phyloP scores from a whole-genome alignment of 1,140 invertebrate genomes.

The Drosophila melanica region DNA sequence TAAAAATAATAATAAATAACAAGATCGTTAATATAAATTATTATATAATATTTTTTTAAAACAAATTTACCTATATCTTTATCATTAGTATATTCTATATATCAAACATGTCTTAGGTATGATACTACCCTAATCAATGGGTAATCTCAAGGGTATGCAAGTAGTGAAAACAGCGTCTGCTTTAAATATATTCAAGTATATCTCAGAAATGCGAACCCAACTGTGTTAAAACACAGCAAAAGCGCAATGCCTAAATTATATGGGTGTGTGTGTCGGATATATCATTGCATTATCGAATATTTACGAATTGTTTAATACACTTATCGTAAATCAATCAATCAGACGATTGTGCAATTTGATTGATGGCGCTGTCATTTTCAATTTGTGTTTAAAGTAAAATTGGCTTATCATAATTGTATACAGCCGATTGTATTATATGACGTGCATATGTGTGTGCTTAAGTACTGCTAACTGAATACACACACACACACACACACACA shows the following conservation, averaged over 20 bases:
- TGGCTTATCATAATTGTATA: conserved; percentile 27
- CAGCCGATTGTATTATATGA: not conserved
- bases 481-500: conserved; percentile 6
- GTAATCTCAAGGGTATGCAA: not conserved
- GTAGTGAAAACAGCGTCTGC: not conserved
- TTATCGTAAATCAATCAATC: conserved; percentile 36
- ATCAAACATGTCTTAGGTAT: not conserved
- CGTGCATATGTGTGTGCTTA: conserved; percentile 9
- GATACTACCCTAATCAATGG: not conserved
- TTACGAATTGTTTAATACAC: conserved; percentile 20
- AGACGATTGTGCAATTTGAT: conserved; percentile 23
- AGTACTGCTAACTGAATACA: not conserved
- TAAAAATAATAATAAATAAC: too few species aligned
- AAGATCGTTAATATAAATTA: too few species aligned
- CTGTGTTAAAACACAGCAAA: conserved; percentile 12
- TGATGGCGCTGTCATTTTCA: conserved; percentile 22
- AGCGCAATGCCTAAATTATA: not conserved
- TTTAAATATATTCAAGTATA: conserved; percentile 8
- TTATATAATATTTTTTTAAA: too few species aligned
- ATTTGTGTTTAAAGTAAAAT: conserved; percentile 29
- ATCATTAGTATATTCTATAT: too few species aligned
- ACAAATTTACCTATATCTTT: too few species aligned
- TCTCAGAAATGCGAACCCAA: not conserved
- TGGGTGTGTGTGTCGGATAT: conserved; percentile 4
- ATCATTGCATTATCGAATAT: conserved; percentile 8